Base-by-base conservation (phyloP, 2,113 vertebrate species). In the Brachyhypopomus gauderio region DNA sequence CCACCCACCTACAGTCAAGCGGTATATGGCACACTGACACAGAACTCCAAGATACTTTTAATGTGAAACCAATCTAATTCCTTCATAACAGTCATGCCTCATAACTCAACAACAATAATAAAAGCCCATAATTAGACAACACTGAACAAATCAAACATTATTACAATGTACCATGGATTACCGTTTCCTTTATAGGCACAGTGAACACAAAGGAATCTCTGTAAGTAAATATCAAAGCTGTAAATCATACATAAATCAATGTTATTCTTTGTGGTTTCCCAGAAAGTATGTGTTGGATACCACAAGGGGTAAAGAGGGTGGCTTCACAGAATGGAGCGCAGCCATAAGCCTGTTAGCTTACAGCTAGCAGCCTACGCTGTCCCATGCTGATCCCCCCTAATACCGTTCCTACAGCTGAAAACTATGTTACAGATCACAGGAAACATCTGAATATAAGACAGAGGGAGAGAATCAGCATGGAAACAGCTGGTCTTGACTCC, bases 401-500 rank as follows among this genome's bases (percentile, higher is more conserved):
- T 75, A 76, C 72, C 72, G 79, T 77, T 85, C 72, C 72, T 60
- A 80, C 69, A 79, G 69, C 77, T 84, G 82, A 84, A 66, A 82
- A 36, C 56, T 71, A 48, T 52, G 45, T 52, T 14, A 52, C 5
- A 67, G 56, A 38, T 84, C 77, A 74, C 70, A 83, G 85, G 80
- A 82, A 81, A 79, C 76, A 79, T 76, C 79, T 87, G 62, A 82
- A 67, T 67, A 38, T 36, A 34, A 72, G 45, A 71, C 55, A 78
- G 27, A 19, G 27, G 30, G n/a, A 27, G 74, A 72, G 56, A 72
- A 66, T 71, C 80, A 74, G 82, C 72, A 34, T 20, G 72, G 67
- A 75, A 73, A 83, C 78, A 88, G 72, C 83, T 87, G 81, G 69
- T 45, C 4, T 52, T 41, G 22, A 70, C 20, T 62, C 20, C 60